Evolutionary conservation across 2,888 invertebrate genomes (phyloP).

Genomic region (Oxycera nigricornis): DNA sequence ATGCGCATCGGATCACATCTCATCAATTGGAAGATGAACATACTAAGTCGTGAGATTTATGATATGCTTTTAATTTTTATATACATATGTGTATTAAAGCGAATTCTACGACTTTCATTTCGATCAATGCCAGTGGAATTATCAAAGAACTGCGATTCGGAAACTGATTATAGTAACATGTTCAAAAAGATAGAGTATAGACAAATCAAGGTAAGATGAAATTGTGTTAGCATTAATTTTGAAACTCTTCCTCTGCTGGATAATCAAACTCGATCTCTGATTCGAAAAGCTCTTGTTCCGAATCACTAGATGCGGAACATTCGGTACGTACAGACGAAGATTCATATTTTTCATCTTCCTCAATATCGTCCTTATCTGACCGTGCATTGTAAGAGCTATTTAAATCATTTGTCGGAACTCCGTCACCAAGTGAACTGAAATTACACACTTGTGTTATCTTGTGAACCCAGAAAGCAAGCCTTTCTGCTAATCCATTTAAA

Average conservation of each 20-base stretch:
- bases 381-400: too few relatives aligned
- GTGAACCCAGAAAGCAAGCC: conserved; percentile 17
- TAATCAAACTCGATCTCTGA: too few relatives aligned
- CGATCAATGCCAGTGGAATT: conserved; percentile 73
- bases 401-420: not conserved
- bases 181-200: conserved; percentile 55
- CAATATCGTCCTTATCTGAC: too few relatives aligned
- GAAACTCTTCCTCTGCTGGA: too few relatives aligned
- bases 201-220: conserved; percentile 57
- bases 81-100: conserved; percentile 53
- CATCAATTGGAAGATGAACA: conserved; percentile 62
- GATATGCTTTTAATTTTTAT: not conserved
- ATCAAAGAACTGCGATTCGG: conserved; percentile 62
- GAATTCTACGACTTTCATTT: conserved; percentile 64
- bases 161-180: conserved; percentile 55
- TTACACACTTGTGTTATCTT: not conserved
- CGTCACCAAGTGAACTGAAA: not conserved
- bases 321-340: too few relatives aligned
- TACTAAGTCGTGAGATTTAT: conserved; percentile 49
- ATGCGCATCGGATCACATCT: conserved; percentile 70
- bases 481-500: not conserved
- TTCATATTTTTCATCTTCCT: too few relatives aligned
- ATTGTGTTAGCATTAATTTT: too few relatives aligned
- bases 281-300: not conserved
- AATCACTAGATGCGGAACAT: too few relatives aligned